Base-by-base conservation (phyloP, 1,140 invertebrate genomes). In the Linepithema humile region DNA sequence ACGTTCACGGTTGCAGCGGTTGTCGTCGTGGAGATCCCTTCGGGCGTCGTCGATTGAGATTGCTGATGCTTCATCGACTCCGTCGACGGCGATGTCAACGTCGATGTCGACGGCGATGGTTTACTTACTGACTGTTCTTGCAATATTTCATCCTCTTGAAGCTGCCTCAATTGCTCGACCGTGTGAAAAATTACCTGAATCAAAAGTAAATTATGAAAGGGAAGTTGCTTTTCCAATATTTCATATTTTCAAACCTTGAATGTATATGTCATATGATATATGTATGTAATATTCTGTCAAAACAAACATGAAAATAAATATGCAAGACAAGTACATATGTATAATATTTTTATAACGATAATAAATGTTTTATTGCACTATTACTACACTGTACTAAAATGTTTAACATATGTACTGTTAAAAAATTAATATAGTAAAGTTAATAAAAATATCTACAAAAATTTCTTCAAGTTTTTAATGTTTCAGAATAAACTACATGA, bases 111-210 rank as follows among this genome's bases (percentile, higher is more conserved):
- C 43, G 12, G 43, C 35, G 73, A 38, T 3, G 32, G 6, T 5
- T 29, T 40, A 48, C 32, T 35, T n/a, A 38, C 4, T 43, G n/a
- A 29, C 0, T 40, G 23, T 23, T 20, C 80, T 67, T 88, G 84
- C 32, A 64, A 69, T 12, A 38, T 29, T 77, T 92, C 88, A 60
- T 92, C 89, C 0, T 70, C 53, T 86, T 89, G 89, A 1, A 91
- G 69, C 40, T 69, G 62, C 62, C 92, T 93, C 45, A 93, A 35
- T 75, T 94, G 92, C 9, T 93, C 92, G 9, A 93, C 93, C 2
- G 91, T 87, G 65, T 94, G 90, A 82, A 93, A 94, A 77, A 93
- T 94, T 17, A 94, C 93, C 93, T 94, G 59, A 57, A 1, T n/a
- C 23, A 70, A 6, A 72, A 62, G 35, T 64, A 9, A 1, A 48